Evolutionary conservation across 2,113 vertebrate species (phyloP), one percentile per base, ranked within the genome.

Genomic region (Cebus imitator): DNA sequence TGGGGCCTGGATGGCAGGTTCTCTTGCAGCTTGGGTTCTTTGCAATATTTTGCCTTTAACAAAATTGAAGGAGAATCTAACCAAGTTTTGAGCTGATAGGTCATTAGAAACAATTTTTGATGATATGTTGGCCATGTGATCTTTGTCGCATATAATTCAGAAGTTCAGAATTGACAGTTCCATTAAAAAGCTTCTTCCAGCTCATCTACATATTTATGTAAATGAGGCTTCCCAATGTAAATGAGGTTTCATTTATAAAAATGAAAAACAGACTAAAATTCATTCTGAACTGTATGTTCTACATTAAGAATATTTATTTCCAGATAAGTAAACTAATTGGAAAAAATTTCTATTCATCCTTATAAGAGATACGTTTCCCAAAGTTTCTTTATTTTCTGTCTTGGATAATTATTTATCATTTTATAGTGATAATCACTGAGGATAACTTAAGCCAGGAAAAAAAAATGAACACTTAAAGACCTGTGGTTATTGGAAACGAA

Each of bases 51-150:
- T 11, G 45, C 87, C 95, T 96, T 95, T 52, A 89, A 70, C 61
- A 92, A 72, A 93, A 97, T 83, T 79, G 61, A 91, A 92, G 88
- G 61, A 84, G 55, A 90, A 93, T 50, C 76, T 90, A 92, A 87
- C 90, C 79, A 85, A 73, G 61, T 75, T 94, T 72, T 80, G 75
- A 91, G 81, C 89, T 43, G 92, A 58, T 48, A 55, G 73, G 58
- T 87, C 70, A 83, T 92, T 87, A 70, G 90, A 88, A 55, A 55
- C 50, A 13, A 23, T 66, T 94, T 86, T 45, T 70, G 48, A 58
- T 82, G 45, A 64, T 70, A 7, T 16, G 48, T 93, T 90, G 79
- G 43, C 91, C 70, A 3, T 30, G 43, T 80, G 88, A 72, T 81
- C 87, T 94, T 72, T 8, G 12, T 68, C 25, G 23, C 50, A 16